Conservation (phyloP, 2,113 vertebrate genomes). For the Anoura caudifer region DNA sequence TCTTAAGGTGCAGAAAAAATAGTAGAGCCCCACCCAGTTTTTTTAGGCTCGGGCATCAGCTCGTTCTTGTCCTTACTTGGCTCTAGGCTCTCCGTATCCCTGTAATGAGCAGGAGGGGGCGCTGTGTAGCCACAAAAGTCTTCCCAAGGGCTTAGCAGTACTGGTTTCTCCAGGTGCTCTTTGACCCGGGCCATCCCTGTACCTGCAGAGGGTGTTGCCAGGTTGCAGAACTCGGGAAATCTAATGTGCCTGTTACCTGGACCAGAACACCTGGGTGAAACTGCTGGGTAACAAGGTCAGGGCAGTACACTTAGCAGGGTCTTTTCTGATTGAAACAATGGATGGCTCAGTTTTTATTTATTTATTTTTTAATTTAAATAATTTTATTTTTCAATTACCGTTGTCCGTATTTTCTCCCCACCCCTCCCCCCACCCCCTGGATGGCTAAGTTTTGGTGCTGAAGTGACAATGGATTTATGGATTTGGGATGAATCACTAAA, state of each 20-base stretch:
- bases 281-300: neutral
- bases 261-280: neutral
- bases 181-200: rapidly evolving
- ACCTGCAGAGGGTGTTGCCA: neutral
- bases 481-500: neutral
- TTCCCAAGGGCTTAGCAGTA: rapidly evolving
- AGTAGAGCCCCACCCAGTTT: neutral
- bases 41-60: neutral
- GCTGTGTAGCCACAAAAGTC: constrained; percentile 11
- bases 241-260: neutral
- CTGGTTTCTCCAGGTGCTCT: neutral
- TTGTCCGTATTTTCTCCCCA: too few species aligned
- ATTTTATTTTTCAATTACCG: too few species aligned
- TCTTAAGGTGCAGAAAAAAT: neutral
- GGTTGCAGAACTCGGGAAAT: neutral
- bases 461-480: neutral
- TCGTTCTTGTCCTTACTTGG: rapidly evolving
- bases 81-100: neutral
- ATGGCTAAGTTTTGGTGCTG: neutral
- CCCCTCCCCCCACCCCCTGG: too few species aligned
- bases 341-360: neutral
- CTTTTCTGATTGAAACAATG: neutral
- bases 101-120: constrained; percentile 25
- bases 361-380: too few species aligned
- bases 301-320: neutral